Base-by-base conservation (phyloP, 2,797 vertebrate genomes). In the Sciurus vulgaris region DNA sequence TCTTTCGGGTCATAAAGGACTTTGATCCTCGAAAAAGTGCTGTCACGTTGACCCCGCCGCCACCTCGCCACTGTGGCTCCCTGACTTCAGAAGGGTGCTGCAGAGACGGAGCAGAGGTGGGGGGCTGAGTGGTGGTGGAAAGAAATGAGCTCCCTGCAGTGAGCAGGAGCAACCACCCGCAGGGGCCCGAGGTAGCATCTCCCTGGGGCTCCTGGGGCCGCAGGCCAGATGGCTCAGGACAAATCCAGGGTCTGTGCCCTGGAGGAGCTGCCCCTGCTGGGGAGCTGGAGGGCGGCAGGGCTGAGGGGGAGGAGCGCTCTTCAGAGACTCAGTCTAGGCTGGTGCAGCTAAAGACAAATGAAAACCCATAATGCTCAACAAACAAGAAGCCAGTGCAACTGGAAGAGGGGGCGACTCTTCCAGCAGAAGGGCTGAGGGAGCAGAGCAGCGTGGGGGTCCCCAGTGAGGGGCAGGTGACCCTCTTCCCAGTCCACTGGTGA, bases 181-280 rank as follows among this genome's bases (percentile, higher is more conserved):
- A 95, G 96, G 97, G 96, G 76, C 63, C 96, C 85, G 95, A 98
- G 98, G 98, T 97, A 86, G 96, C 95, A 97, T 96, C 97, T 97
- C 95, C 86, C 22, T 4, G 49, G 92, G 91, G 85, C 91, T 96
- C 96, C 96, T 84, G n/a, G 95, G 95, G 97, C 98, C 97, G 96
- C 33, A 13, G 78, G 97, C 98, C 98, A 98, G 98, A 98, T 98
- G 98, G 98, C 95, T 95, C 79, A 97, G 83, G 97, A 98, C 97
- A 97, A 97, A 98, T 95, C 96, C 91, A 91, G 89, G 65, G 30
- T 96, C 96, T 92, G 86, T 4, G 85, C 95, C 96, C 97, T 96
- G 96, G 97, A 98, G 96, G 69, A 44, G 86, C 93, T 79, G 96
- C 96, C 94, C 95, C 95, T 96, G 95, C 96, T 47, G 69, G 88